Evolutionary conservation across 2,113 vertebrate species (phyloP).

Genomic region (Microtus montanus): DNA sequence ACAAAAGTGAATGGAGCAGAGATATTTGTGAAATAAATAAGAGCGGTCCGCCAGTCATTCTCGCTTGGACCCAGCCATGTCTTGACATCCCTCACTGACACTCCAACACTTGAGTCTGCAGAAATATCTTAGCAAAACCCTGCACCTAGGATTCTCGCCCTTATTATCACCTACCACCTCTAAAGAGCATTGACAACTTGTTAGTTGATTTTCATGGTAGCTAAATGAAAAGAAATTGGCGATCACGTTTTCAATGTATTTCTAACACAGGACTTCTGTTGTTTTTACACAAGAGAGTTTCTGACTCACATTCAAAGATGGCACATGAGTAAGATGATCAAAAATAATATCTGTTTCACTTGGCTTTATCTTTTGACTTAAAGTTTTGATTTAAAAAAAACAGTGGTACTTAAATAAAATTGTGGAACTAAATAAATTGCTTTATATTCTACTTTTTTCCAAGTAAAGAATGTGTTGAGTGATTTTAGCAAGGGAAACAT

Average conservation of each 20-base stretch:
- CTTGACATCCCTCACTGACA: slow-evolving; percentile 46
- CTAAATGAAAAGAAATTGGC: slow-evolving; percentile 2
- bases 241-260: neutral
- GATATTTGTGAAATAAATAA: slow-evolving; percentile 55
- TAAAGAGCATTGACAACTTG: slow-evolving; percentile 12
- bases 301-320: slow-evolving; percentile 7
- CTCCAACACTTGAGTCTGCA: slow-evolving; percentile 31
- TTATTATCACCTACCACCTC: slow-evolving; percentile 28
- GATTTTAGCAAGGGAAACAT: neutral
- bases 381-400: neutral
- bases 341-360: slow-evolving; percentile 27
- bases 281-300: neutral
- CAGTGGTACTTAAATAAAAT: slow-evolving; percentile 13
- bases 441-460: slow-evolving; percentile 4
- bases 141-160: slow-evolving; percentile 5
- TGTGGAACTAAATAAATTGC: neutral
- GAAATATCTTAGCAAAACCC: slow-evolving; percentile 25
- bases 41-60: slow-evolving; percentile 26
- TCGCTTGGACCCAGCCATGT: slow-evolving; percentile 63
- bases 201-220: slow-evolving; percentile 3
- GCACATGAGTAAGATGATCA: neutral
- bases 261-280: neutral
- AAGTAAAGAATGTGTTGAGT: slow-evolving; percentile 47
- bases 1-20: slow-evolving; percentile 67
- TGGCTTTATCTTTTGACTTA: slow-evolving; percentile 36